Evolutionary conservation across 2,888 invertebrate species (phyloP), one percentile per base, ranked within the genome.

Genomic region (Eristalinus sepulchralis): DNA sequence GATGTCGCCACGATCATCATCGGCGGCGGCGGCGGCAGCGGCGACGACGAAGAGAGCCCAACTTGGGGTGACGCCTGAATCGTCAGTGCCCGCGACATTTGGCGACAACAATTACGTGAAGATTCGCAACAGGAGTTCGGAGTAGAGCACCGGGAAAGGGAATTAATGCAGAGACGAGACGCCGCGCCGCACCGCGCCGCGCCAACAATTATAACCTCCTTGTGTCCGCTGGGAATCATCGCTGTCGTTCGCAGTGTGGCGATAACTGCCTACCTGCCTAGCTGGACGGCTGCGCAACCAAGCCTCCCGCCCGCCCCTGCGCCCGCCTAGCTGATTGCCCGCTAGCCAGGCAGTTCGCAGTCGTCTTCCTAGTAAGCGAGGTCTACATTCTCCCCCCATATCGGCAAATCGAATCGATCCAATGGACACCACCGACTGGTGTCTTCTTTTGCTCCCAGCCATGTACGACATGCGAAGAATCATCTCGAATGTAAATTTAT

Each of bases 91-190:
- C 70, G 82, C 77, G 85, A 89, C 89, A 89, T 88, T 89, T 89
- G 89, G 89, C 89, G 89, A 89, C 89, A 89, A 89, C 88, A 89
- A 88, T 89, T 89, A 89, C 89, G 89, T 89, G 89, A 86, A 86
- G 86, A 86, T 83, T 86, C 70, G 86, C 86, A 79, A 39, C 83
- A 86, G 86, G 86, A 86, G 83, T 75, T 83, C 78, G 78, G 72
- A 53, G 81, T 81, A 85, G 24, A 71, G n/a, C 17, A 63, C 33
- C 67, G 59, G 36, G 64, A 82, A 82, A 77, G 82, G 85, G 84
- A 82, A 86, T 86, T 73, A 86, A 86, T 86, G 73, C 76, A 73
- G 36, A 77, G 72, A 82, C 81, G 53, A 83, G 83, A 83, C 85
- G 82, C 72, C 72, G 73, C 83, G 80, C 80, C 73, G 64, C 85